phyloP scores from a whole-genome alignment of 2,888 invertebrate species.

The Pachymerium ferrugineum region DNA sequence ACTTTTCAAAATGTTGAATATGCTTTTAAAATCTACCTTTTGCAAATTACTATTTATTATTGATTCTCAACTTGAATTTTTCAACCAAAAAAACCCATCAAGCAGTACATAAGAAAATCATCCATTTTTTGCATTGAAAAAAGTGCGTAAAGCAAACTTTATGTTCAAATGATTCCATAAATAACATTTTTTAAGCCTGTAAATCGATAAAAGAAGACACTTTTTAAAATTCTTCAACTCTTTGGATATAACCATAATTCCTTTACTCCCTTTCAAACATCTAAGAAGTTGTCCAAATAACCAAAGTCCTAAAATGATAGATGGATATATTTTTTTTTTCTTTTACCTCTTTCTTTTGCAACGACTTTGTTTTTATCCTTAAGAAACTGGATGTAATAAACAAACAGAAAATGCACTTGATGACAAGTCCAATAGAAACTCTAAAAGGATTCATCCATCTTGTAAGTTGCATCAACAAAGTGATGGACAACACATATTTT shows the following conservation, averaged over 20 bases:
- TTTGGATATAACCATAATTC: not conserved
- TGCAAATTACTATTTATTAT: too few relatives aligned
- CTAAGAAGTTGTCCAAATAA: not conserved
- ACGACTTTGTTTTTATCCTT: conserved; percentile 13
- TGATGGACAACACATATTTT: not conserved
- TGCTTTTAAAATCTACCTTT: too few relatives aligned
- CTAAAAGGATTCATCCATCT: conserved; percentile 25
- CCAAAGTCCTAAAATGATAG: not conserved
- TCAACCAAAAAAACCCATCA: too few relatives aligned
- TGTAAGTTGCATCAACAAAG: not conserved
- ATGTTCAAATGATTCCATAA: not conserved
- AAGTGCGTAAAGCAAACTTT: not conserved
- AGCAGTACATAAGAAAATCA: too few relatives aligned
- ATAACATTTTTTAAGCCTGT: not conserved
- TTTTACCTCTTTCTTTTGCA: not conserved
- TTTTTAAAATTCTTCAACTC: not conserved
- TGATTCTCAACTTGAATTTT: too few relatives aligned
- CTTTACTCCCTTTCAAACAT: not conserved
- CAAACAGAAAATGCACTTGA: not conserved
- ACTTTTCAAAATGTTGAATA: too few relatives aligned
- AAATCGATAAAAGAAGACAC: not conserved
- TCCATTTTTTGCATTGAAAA: not conserved
- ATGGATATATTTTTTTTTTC: not conserved
- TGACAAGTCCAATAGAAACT: not conserved
- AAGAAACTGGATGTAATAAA: not conserved